phyloP scores from a whole-genome alignment of 1,140 invertebrate genomes.

The Pachypsylla venusta region DNA sequence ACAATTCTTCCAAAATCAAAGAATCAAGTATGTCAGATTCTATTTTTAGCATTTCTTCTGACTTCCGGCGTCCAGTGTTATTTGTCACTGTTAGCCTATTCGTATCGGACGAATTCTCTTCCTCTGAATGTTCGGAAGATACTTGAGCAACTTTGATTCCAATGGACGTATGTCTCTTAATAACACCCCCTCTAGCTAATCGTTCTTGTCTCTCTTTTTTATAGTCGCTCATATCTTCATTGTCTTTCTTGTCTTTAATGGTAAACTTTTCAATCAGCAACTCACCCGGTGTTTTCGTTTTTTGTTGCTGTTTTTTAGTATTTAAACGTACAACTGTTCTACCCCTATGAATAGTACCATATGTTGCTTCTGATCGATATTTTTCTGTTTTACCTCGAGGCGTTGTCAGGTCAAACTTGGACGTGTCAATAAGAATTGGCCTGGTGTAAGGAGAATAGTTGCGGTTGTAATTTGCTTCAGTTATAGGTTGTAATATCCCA shows the following conservation, averaged over 20 bases:
- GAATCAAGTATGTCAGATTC: conserved; percentile 5
- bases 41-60: conserved; percentile 3
- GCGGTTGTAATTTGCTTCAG: conserved; percentile 35
- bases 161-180: conserved; percentile 17
- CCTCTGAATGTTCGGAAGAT: too few relatives aligned
- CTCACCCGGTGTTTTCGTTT: conserved; percentile 49
- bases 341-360: conserved; percentile 45
- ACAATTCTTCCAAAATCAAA: neutral
- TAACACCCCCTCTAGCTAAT: conserved; percentile 16
- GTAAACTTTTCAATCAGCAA: conserved; percentile 57
- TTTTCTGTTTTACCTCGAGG: conserved; percentile 5
- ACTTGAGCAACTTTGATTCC: conserved; percentile 13
- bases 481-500: conserved; percentile 22
- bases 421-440: conserved; percentile 55
- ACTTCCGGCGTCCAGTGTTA: neutral
- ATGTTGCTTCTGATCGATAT: conserved; percentile 4
- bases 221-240: conserved; percentile 24
- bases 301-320: conserved; percentile 31
- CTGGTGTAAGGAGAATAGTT: conserved; percentile 22
- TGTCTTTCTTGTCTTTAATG: conserved; percentile 43
- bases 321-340: conserved; percentile 53
- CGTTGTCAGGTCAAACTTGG: conserved; percentile 54
- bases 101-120: neutral
- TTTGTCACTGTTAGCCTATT: neutral
- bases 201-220: conserved; percentile 5